Conservation (phyloP, 2,888 invertebrate genomes). For the Sinhomidia bicolor region DNA sequence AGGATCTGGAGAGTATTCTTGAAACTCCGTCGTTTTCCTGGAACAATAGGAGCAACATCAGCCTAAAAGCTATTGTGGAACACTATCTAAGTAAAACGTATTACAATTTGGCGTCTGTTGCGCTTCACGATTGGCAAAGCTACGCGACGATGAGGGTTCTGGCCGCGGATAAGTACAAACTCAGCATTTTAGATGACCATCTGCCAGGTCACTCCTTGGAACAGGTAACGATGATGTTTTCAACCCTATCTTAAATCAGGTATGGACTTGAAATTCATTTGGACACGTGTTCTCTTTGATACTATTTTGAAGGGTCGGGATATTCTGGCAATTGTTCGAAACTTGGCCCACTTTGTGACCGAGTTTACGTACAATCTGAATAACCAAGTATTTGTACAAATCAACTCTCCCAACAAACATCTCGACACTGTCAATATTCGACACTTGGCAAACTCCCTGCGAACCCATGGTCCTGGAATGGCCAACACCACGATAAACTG, state of each 20-base stretch:
- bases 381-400: slow-evolving; percentile 97
- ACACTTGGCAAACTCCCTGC: slow-evolving; percentile 97
- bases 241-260: no score
- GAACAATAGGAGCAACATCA: slow-evolving; percentile 84
- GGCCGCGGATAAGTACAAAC: slow-evolving; percentile 91
- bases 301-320: slow-evolving; percentile 87
- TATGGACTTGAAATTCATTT: no score
- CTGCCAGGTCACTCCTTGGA: slow-evolving; percentile 98
- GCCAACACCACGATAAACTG: slow-evolving; percentile 86
- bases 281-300: no score
- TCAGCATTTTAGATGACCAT: slow-evolving; percentile 94
- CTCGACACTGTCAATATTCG: slow-evolving; percentile 97
- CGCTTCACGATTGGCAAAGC: slow-evolving; percentile 98
- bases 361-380: slow-evolving; percentile 97
- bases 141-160: slow-evolving; percentile 98
- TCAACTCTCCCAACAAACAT: slow-evolving; percentile 94
- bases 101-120: slow-evolving; percentile 98
- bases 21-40: slow-evolving; percentile 84
- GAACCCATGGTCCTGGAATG: slow-evolving; percentile 98
- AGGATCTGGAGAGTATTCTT: slow-evolving; percentile 86
- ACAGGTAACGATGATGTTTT: no score
- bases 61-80: slow-evolving; percentile 86
- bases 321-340: slow-evolving; percentile 97
- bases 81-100: slow-evolving; percentile 96
- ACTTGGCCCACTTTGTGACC: slow-evolving; percentile 96